Percentiles rank a stretch among this genome's conserved stretches.
phyloP scores from a whole-genome alignment of 2,888 invertebrate species.

The Heliconius cydno region DNA sequence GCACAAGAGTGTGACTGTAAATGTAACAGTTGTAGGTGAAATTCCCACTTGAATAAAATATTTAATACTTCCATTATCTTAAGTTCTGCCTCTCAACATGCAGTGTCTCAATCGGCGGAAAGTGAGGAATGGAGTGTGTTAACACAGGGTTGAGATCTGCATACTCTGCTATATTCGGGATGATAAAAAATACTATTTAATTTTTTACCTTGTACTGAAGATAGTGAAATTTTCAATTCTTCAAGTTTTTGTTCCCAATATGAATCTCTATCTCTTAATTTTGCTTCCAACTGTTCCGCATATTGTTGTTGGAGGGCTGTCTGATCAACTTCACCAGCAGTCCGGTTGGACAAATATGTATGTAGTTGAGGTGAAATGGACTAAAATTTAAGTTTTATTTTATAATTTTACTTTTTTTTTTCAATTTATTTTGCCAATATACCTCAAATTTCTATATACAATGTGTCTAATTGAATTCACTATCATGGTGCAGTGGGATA shows the following conservation, averaged over 20 bases:
- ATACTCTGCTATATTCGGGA: background rate
- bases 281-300: conserved; percentile 83
- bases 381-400: conserved; percentile 53
- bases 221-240: conserved; percentile 80
- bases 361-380: conserved; percentile 79
- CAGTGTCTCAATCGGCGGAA: no score
- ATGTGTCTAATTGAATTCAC: background rate
- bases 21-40: no score
- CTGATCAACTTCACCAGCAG: conserved; percentile 72
- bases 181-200: background rate
- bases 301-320: conserved; percentile 82
- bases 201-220: conserved; percentile 87
- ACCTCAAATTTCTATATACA: background rate
- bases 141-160: no score
- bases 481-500: background rate
- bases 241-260: conserved; percentile 85
- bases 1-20: background rate
- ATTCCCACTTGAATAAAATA: no score
- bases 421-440: background rate
- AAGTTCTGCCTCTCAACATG: no score
- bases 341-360: conserved; percentile 73
- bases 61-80: no score
- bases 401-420: no score
- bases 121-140: no score
- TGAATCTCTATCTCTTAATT: conserved; percentile 82